Percentiles rank a stretch among this genome's conserved stretches.
Conservation (phyloP, 2,888 invertebrate genomes). For the Apotomis capreana region DNA sequence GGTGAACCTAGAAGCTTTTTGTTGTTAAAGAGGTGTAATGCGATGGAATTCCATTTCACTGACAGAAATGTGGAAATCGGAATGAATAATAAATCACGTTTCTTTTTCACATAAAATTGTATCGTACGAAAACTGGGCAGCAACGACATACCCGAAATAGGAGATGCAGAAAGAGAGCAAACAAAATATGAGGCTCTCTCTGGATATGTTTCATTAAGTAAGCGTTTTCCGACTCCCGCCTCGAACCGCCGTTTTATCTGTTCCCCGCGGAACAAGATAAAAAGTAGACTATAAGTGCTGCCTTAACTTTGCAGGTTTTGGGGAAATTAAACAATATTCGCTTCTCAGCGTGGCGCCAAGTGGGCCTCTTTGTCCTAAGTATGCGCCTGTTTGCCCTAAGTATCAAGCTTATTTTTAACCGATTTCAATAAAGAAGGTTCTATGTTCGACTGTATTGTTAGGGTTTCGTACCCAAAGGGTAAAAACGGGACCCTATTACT, state of each 20-base stretch:
- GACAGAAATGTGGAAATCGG: too few species aligned
- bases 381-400: too few species aligned
- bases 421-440: too few species aligned
- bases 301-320: conserved; percentile 34
- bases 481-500: too few species aligned
- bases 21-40: too few species aligned
- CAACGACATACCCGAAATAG: not conserved
- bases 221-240: conserved; percentile 36
- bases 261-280: conserved; percentile 33
- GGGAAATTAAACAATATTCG: conserved; percentile 26
- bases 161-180: conserved; percentile 18
- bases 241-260: conserved; percentile 32
- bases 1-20: too few species aligned
- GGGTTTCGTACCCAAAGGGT: too few species aligned
- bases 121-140: not conserved
- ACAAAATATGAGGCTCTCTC: conserved; percentile 29
- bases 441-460: too few species aligned
- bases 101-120: not conserved
- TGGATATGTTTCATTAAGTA: conserved; percentile 41
- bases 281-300: conserved; percentile 39
- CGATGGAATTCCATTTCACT: too few species aligned
- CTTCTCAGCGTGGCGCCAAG: conserved; percentile 10
- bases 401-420: too few species aligned
- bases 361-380: not conserved
- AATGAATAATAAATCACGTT: too few species aligned